Base-by-base conservation (phyloP, 2,888 invertebrate species). In the Calephelis perditalis region DNA sequence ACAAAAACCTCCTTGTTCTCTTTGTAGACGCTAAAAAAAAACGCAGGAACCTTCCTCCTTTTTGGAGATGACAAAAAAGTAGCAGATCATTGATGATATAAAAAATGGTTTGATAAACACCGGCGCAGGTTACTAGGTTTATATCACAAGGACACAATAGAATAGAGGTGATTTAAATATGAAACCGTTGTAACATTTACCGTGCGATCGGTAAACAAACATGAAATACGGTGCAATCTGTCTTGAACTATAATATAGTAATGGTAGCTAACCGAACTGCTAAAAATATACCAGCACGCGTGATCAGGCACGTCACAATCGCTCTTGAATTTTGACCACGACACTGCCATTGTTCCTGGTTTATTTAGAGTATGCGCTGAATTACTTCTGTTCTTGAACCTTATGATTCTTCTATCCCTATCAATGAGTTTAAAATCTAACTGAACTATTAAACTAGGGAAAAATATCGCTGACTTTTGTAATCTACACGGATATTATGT, bases 281-380 rank as follows among this genome's bases (percentile, higher is more conserved):
- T 87, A 87, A 79, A 81, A 82, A 84, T 87, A 87, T 65, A 70
- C 66, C 26, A 64, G 61, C 60, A 68, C 73, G 76, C 84, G 84
- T 82, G 84, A 83, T 76, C 76, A 75, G 70, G 75, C 70, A 68
- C 87, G 87, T 86, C 86, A 86, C 78, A 70, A 71, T 65, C 77
- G 86, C 73, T 84, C 86, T 85, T 85, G 84, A 81, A 74, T 72
- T 75, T 78, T 82, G 86, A 86, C 87, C 87, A 83, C 81, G 87
- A 86, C 83, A 84, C 77, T 82, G 82, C 81, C 84, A 86, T 86
- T 87, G 87, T 86, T 82, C 84, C 74, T 73, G 72, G 79, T 87
- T 86, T 86, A 86, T 85, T 88, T 88, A 88, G 86, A 73, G 74
- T 63, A 73, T 75, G 49, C 75, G 80, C 72, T 80, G 76, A 76